phyloP scores from a whole-genome alignment of 2,888 invertebrate genomes.

The Cylindroiulus punctatus region DNA sequence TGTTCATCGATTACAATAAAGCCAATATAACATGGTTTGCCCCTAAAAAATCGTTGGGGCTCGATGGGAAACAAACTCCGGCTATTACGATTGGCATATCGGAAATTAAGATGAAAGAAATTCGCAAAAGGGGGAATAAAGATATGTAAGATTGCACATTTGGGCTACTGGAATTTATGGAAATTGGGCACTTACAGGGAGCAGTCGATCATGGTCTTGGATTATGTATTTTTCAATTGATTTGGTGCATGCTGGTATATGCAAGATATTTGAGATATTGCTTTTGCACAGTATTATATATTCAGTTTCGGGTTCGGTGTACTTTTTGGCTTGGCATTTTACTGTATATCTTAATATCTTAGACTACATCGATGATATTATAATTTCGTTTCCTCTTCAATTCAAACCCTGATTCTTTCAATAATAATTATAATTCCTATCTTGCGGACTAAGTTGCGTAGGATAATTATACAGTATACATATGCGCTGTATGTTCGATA shows the following conservation, averaged over 20 bases:
- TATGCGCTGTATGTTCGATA: no score
- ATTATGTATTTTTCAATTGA: slow-evolving; percentile 15
- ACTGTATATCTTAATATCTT: no score
- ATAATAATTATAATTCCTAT: no score
- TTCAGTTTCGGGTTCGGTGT: no score
- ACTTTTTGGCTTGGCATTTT: no score
- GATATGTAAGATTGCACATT: background rate
- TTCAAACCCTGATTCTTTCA: no score
- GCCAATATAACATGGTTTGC: background rate
- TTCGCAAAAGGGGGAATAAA: background rate
- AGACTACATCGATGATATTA: no score
- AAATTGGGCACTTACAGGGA: background rate
- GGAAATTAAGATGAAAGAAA: slow-evolving; percentile 39
- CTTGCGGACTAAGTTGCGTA: no score
- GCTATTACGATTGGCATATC: background rate
- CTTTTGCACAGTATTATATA: background rate
- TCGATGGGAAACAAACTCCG: background rate
- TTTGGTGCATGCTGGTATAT: background rate
- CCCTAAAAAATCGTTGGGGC: background rate
- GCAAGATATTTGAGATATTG: background rate
- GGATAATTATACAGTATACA: no score
- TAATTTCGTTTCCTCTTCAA: no score
- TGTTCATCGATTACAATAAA: slow-evolving; percentile 40
- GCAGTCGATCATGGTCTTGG: slow-evolving; percentile 9
- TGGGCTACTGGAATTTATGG: slow-evolving; percentile 12